Conservation (phyloP, 2,113 vertebrate species). For the Centropristis striata region DNA sequence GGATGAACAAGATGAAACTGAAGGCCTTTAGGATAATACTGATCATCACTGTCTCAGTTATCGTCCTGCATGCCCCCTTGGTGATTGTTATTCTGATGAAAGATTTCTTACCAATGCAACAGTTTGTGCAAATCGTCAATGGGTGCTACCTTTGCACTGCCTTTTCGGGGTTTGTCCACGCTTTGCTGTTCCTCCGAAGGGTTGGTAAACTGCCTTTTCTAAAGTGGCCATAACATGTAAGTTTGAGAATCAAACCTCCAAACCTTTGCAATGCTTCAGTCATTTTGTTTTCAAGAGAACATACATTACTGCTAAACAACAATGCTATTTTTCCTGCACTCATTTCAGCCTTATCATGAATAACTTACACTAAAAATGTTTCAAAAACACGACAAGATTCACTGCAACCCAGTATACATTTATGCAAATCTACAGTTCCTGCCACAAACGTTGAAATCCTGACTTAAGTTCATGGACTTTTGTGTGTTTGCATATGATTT, state of each 20-base stretch:
- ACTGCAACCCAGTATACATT: background rate
- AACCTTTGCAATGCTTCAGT: background rate
- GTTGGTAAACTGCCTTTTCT: conserved; percentile 29
- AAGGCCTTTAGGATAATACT: conserved; percentile 49
- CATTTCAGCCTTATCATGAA: background rate
- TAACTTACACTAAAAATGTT: background rate
- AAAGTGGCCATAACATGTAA: conserved; percentile 7
- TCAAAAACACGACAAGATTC: background rate
- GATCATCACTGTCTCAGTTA: conserved; percentile 15
- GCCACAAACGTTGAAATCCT: background rate
- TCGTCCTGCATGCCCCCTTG: conserved; percentile 4
- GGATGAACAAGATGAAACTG: conserved; percentile 28
- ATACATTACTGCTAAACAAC: too few relatives aligned
- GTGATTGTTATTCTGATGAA: background rate
- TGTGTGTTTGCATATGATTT: conserved; percentile 44
- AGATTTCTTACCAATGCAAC: accelerated
- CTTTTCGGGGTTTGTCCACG: conserved; percentile 2
- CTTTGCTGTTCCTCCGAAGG: conserved; percentile 39
- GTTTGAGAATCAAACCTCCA: background rate
- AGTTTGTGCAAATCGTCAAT: background rate
- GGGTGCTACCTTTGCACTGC: background rate
- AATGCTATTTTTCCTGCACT: background rate
- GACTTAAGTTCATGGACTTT: background rate
- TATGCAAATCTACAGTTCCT: conserved; percentile 19
- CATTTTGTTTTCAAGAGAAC: background rate